A percentile compares a stretch with the other conserved stretches of the same genome.
Conservation (phyloP, 2,797 vertebrate species). For the Scolopax rusticola region DNA sequence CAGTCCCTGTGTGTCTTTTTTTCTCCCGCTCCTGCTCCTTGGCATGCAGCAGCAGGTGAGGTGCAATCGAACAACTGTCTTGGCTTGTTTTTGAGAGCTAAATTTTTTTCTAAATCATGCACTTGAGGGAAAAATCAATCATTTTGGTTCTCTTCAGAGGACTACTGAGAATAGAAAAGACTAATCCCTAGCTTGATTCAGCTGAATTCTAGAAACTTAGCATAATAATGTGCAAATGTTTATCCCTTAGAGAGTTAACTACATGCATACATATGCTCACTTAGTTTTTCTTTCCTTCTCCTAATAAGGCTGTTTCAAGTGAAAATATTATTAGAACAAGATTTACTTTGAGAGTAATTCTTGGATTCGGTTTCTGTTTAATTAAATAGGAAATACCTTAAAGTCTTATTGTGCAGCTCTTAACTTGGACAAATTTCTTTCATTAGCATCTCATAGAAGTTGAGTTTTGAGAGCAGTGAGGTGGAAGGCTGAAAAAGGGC, state of each 20-base stretch:
- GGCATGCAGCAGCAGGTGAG: slow-evolving; percentile 32
- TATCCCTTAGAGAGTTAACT: slow-evolving; percentile 22
- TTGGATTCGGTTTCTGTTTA: not conserved
- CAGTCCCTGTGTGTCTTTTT: not conserved
- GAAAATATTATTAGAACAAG: not conserved
- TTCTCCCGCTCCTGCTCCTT: slow-evolving; percentile 5
- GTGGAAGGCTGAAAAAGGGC: not conserved
- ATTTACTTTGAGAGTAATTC: not conserved
- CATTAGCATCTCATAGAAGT: not conserved
- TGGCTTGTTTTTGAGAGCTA: slow-evolving; percentile 32
- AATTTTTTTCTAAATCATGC: not conserved
- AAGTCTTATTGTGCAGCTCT: not conserved
- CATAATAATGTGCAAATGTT: slow-evolving; percentile 27
- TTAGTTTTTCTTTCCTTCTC: not conserved
- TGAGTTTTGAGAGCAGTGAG: not conserved
- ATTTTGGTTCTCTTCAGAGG: slow-evolving; percentile 35
- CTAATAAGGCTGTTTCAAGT: not conserved
- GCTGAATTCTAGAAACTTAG: slow-evolving; percentile 26
- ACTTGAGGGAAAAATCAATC: slow-evolving; percentile 54
- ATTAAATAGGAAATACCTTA: not conserved
- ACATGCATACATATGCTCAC: not conserved
- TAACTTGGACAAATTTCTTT: not conserved
- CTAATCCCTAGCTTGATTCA: slow-evolving; percentile 41
- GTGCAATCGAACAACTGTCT: slow-evolving; percentile 41
- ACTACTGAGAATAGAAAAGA: slow-evolving; percentile 14